phyloP scores from a whole-genome alignment of 2,888 invertebrate species.

The Ophion slaviceki region DNA sequence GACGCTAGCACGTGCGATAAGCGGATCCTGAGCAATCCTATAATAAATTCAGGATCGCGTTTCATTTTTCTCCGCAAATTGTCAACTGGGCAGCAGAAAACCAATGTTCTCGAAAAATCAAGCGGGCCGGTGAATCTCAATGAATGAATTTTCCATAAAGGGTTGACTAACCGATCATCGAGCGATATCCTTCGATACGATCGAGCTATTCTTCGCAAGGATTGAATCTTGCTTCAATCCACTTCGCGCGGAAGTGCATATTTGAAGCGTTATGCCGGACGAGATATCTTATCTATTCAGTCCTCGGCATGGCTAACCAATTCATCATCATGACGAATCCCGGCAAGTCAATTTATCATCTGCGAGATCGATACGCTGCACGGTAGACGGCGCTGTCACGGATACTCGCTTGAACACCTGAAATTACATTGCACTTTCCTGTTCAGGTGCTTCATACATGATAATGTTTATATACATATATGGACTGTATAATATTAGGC shows the following conservation, averaged over 20 bases:
- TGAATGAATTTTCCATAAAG: not conserved
- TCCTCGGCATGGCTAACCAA: not conserved
- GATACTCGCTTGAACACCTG: slow-evolving; percentile 19
- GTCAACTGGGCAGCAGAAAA: not conserved
- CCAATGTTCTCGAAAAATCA: not conserved
- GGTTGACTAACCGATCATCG: not conserved
- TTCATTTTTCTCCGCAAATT: not conserved
- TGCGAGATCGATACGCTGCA: not conserved
- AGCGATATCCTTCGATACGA: not conserved
- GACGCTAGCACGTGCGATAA: too few relatives aligned
- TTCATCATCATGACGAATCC: not conserved
- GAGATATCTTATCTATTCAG: not conserved
- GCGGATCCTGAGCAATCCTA: too few relatives aligned
- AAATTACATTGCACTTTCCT: slow-evolving; percentile 31
- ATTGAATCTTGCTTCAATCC: too few relatives aligned
- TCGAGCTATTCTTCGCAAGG: too few relatives aligned
- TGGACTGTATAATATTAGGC: too few relatives aligned
- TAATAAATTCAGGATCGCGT: too few relatives aligned
- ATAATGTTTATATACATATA: not conserved
- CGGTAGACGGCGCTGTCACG: not conserved
- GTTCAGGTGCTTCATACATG: slow-evolving; percentile 1
- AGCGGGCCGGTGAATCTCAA: not conserved
- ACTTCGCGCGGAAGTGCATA: not conserved
- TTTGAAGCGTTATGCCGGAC: not conserved
- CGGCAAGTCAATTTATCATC: slow-evolving; percentile 11